Conservation (phyloP, 2,797 vertebrate species). For the Myotis planiceps region DNA sequence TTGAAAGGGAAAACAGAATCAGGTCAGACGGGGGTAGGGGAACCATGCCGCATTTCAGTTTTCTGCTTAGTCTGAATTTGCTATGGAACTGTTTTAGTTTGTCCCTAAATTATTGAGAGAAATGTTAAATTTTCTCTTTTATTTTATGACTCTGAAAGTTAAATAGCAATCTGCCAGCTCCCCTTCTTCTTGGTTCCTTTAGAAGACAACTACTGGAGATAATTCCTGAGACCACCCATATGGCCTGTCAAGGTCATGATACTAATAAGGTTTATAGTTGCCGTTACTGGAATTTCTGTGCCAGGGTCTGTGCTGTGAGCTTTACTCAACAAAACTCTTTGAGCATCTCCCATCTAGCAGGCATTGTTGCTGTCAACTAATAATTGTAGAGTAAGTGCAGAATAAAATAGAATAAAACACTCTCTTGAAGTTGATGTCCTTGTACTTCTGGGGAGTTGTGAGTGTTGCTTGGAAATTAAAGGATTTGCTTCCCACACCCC, state of each 20-base stretch:
- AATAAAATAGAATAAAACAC: not conserved
- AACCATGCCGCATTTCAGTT: not conserved
- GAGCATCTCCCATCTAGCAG: not conserved
- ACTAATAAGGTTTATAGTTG: not conserved
- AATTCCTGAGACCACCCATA: not conserved
- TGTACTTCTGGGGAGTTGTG: not conserved
- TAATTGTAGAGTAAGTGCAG: not conserved
- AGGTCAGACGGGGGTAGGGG: not conserved
- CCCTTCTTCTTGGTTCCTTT: not conserved
- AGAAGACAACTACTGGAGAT: not conserved
- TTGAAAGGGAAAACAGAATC: not conserved
- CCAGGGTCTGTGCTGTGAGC: not conserved
- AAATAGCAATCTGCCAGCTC: not conserved
- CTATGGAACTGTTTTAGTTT: not conserved
- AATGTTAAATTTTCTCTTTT: not conserved
- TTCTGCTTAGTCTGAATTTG: not conserved
- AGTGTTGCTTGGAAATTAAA: not conserved
- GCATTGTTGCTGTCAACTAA: not conserved
- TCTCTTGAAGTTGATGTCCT: not conserved
- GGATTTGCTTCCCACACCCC: not conserved
- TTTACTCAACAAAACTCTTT: not conserved
- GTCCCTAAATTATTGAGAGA: not conserved
- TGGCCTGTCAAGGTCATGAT: not conserved
- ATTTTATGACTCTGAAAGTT: not conserved
- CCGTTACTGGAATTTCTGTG: not conserved